These are phyloP conservation scores for Aphrocallistes beatrix DNA, from an alignment of 37 sponge, comb jelly and placozoan genomes.

Conservation along the genomic window DNA sequence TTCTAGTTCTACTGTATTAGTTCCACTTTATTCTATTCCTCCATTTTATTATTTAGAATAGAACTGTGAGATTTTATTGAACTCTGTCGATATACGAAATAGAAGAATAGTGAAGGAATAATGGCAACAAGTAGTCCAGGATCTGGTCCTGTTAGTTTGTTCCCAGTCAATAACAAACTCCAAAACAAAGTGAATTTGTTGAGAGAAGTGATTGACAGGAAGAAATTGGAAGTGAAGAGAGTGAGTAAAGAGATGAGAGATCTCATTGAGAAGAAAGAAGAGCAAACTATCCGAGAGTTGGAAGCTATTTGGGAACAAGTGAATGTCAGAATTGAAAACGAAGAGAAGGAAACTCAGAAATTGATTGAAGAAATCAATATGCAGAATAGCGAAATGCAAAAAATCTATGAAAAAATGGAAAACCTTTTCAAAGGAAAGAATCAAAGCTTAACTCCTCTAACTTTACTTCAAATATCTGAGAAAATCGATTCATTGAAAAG, in stretches of 20 bases:
- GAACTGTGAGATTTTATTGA: too few species aligned
- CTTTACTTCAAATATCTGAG: neutral
- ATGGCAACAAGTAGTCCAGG: too few species aligned
- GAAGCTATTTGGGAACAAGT: neutral
- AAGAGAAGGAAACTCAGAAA: neutral
- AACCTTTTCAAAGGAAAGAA: neutral
- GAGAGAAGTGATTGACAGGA: neutral
- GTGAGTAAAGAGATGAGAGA: neutral
- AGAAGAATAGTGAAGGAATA: too few species aligned
- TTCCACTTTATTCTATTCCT: too few species aligned
- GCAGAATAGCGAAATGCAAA: neutral
- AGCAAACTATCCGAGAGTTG: neutral
- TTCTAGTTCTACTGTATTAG: too few species aligned
- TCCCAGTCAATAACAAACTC: neutral
- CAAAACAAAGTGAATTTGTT: neutral
- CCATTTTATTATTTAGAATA: too few species aligned
- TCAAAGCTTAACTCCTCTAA: neutral
- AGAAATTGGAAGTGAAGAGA: neutral
- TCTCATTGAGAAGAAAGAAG: neutral
- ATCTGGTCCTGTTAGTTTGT: neutral
- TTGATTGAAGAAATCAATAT: neutral
- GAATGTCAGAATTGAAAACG: neutral
- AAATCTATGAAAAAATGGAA: too few species aligned
- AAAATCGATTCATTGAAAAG: neutral
- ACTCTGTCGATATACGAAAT: too few species aligned